phyloP scores from a whole-genome alignment of 1,140 invertebrate genomes.

The Drosophila eugracilis region DNA sequence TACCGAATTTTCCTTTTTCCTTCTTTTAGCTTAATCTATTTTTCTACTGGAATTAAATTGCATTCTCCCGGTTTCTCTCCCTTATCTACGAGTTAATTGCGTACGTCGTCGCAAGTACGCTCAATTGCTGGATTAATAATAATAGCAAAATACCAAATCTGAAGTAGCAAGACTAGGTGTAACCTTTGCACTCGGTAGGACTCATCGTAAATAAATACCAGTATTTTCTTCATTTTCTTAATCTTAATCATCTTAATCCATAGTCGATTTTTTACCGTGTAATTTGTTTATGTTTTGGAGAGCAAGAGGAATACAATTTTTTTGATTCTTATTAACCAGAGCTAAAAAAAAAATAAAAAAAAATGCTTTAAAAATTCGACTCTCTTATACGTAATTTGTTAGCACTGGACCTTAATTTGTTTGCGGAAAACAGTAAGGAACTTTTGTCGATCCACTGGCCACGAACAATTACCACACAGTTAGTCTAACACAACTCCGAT shows the following conservation, averaged over 20 bases:
- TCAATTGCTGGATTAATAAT: slow-evolving; percentile 1
- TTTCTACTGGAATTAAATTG: background rate
- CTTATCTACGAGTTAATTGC: background rate
- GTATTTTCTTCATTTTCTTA: background rate
- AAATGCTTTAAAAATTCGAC: background rate
- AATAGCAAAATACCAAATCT: background rate
- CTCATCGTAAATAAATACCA: background rate
- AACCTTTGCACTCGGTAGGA: background rate
- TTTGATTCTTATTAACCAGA: background rate
- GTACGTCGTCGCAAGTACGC: background rate
- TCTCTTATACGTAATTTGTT: background rate
- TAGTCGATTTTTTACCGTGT: too few species aligned
- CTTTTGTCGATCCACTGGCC: slow-evolving; percentile 1
- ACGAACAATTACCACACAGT: background rate
- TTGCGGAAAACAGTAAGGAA: background rate
- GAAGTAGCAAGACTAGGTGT: background rate
- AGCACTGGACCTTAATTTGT: background rate
- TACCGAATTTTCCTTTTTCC: background rate
- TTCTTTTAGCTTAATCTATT: background rate
- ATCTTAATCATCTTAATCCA: too few species aligned
- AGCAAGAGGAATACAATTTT: background rate
- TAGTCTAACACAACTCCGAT: too few species aligned
- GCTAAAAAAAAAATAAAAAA: background rate
- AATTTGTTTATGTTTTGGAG: background rate
- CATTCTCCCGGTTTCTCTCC: background rate